Evolutionary conservation across 2,888 invertebrate genomes (phyloP).

Genomic region (Cheilosia soror): DNA sequence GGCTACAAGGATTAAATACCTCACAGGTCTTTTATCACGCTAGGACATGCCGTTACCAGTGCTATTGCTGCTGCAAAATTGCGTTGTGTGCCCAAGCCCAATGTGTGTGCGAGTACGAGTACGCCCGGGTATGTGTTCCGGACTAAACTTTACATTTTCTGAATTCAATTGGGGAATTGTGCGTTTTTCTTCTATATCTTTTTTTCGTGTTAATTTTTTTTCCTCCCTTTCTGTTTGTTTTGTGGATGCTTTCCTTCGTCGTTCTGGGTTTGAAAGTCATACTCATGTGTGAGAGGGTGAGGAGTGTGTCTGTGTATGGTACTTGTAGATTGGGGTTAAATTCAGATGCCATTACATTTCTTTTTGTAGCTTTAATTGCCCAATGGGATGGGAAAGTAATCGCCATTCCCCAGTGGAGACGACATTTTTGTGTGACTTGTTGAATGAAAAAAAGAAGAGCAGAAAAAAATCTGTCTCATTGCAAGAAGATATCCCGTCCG

Average conservation of each 20-base stretch:
- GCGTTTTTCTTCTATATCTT: constrained; percentile 29
- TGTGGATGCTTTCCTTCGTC: constrained; percentile 32
- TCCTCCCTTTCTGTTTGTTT: constrained; percentile 30
- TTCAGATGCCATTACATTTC: constrained; percentile 41
- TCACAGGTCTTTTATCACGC: constrained; percentile 75
- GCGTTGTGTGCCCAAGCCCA: constrained; percentile 40
- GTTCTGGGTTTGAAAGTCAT: constrained; percentile 8
- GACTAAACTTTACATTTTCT: constrained; percentile 52
- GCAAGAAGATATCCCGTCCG: background rate
- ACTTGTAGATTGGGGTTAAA: constrained; percentile 48
- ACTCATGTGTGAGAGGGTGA: constrained; percentile 8
- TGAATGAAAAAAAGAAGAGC: constrained; percentile 15
- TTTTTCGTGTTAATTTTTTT: constrained; percentile 10
- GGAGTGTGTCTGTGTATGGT: no score
- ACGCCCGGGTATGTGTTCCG: constrained; percentile 39
- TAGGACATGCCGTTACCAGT: constrained; percentile 71
- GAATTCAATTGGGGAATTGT: constrained; percentile 71
- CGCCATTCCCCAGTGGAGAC: background rate
- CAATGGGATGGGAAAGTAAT: constrained; percentile 2
- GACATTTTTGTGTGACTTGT: constrained; percentile 23
- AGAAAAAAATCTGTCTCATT: background rate
- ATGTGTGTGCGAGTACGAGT: constrained; percentile 27
- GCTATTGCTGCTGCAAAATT: constrained; percentile 49
- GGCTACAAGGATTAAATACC: constrained; percentile 71
- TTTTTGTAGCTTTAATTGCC: constrained; percentile 55